Evolutionary conservation across 2,113 vertebrate genomes (phyloP), one percentile per base, ranked within the genome.

Genomic region (Merops nubicus): DNA sequence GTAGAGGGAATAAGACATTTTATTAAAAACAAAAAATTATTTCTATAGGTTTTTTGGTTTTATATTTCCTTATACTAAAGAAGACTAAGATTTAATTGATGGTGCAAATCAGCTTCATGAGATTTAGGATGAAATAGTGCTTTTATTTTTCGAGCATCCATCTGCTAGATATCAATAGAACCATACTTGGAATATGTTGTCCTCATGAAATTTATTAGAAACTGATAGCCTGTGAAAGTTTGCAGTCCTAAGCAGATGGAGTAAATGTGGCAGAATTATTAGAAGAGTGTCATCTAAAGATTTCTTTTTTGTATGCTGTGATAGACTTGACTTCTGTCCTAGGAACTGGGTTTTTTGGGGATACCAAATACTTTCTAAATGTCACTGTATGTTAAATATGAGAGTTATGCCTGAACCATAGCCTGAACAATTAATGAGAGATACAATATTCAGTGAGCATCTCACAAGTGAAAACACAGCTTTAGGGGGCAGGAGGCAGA

Each of bases 181-280:
- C 54, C 26, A 10, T 84, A 47, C 57, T 76, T 72, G 57, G 77
- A 88, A 88, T 88, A 56, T 18, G 33, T 51, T 62, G 42, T 47
- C 86, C 57, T 57, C 76, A 36, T 75, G 57, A 90, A 94, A 94
- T n/a, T 56, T 79, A 83, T 28, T 87, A 94, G 77, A 75, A 92
- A 65, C 57, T 59, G 53, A 53, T 88, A 76, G 76, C 51, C 42
- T 84, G 63, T 76, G 68, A 47, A 87, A 86, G 45, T 42, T 67
- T 75, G 36, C 42, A 38, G 16, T 75, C 17, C 51, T 79, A 54
- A 75, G 29, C 42, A 87, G 67, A 53, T 76, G 47, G 47, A 84
- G 47, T 79, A 80, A 80, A 81, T 54, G 43, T 25, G 17, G 26
- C 4, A 5, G 63, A 80, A 80, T 81, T 87, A 13, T 65, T 65